Base-by-base conservation (phyloP, 2,113 vertebrate genomes). In the Gavia stellata region DNA sequence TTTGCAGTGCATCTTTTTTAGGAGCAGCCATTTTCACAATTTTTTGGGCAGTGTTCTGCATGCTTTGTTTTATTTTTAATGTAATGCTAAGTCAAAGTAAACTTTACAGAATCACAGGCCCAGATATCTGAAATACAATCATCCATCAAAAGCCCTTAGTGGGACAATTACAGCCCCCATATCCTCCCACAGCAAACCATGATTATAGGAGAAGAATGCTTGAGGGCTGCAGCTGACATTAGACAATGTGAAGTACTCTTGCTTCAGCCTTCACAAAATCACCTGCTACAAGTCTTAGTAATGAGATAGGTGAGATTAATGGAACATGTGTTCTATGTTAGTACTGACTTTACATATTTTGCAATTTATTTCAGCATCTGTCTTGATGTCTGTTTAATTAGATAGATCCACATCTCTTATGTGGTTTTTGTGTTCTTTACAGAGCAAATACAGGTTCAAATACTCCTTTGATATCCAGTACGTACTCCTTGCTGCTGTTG, bases 161-260 rank as follows among this genome's bases (percentile, higher is more conserved):
- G 90, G 96, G 96, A 78, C 97, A 97, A 73, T 97, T 96, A 90
- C 87, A 81, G 79, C 94, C 94, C 94, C 93, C 94, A 87, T 80
- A 89, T 94, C 94, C 85, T 96, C 95, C 94, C 55, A 95, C 94
- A 88, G 56, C 55, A 82, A 90, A 94, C 72, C 42, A 53, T 36
- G 85, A 91, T 72, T 95, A 65, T 45, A 94, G 86, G 63, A 84
- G 87, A 87, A 92, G 34, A 92, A 56, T 70, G 77, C 78, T 91
- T 62, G 71, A 86, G 88, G 80, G 68, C 87, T 91, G 94, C 61
- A 84, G 80, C 95, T 93, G 84, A 82, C 38, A 92, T 95, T 24
- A 77, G 77, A 33, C 77, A 71, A 33, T 10, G 21, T 71, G 65
- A 91, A 74, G 42, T 68, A 55, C 44, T 92, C 42, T 67, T 73